Base-by-base conservation (phyloP, 2,797 vertebrate species). In the Enteromius trimaculatus region DNA sequence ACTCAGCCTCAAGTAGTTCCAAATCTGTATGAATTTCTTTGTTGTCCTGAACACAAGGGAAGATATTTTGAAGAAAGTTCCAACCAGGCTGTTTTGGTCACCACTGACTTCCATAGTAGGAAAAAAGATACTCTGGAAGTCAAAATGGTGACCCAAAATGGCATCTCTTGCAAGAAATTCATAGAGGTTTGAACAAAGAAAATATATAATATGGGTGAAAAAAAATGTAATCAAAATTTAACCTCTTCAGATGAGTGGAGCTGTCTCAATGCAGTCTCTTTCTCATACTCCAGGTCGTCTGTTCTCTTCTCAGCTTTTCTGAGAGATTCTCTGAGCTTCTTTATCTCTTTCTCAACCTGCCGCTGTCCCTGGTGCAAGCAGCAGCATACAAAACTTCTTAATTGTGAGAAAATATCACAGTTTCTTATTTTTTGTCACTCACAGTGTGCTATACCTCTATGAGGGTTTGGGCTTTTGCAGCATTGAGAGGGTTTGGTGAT, bases 221-320 rank as follows among this genome's bases (percentile, higher is more conserved):
- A 51, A 55, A 55, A 58, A 60, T 13, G 2, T 0, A n/a, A n/a
- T 55, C 8, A n/a, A 21, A 16, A 13, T 80, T 88, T 79, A 31
- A 94, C 92, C 90, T 94, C 90, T 88, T 86, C 88, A 42, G 87
- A 90, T 2, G 72, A 84, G 71, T 79, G 86, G 17, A 95, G 90
- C 49, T 92, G 89, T 68, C 91, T 89, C 0, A 91, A 76, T 1
- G 90, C 87, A 65, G 89, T 83, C 2, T 92, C 91, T 51, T 80
- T 90, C 66, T 95, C 92, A 68, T 89, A 90, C 62, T 91, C 89
- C 10, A 93, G 77, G n/a, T 65, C 86, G 44, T 90, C 87, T 29
- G 87, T 90, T 13, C 72, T 91, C 0, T 76, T 80, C 74, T 94
- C 91, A 8, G 91, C 89, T 31, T 89, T 89, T 82, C 83, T 90